Evolutionary conservation across 2,113 vertebrate species (phyloP).

Genomic region (Dipodomys spectabilis): DNA sequence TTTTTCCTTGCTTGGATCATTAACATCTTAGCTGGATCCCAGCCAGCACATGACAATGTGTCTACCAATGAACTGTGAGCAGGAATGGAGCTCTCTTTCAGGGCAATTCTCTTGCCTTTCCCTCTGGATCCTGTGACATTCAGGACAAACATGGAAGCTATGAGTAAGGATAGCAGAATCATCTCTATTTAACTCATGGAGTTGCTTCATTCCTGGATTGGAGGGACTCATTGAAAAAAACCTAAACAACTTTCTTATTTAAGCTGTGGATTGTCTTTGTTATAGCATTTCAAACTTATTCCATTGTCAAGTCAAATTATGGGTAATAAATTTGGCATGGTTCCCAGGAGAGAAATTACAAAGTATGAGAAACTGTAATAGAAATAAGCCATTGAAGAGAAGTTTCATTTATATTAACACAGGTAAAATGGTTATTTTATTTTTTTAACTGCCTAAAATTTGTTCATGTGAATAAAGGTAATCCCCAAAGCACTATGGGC

Average conservation of each 20-base stretch:
- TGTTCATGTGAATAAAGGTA: not conserved
- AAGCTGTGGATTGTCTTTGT: not conserved
- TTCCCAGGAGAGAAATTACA: not conserved
- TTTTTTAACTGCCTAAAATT: not conserved
- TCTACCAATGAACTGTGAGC: not conserved
- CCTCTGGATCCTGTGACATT: not conserved
- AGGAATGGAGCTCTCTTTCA: not conserved
- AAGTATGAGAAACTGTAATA: not conserved
- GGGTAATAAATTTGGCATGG: not conserved
- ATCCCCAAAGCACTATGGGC: not conserved
- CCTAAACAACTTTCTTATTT: not conserved
- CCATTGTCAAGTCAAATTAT: not conserved
- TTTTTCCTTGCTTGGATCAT: not conserved
- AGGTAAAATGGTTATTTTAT: not conserved
- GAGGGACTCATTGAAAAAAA: not conserved
- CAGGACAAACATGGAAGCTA: not conserved
- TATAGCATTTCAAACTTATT: not conserved
- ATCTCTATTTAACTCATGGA: not conserved
- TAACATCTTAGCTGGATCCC: not conserved
- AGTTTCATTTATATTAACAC: not conserved
- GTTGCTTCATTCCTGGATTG: not conserved
- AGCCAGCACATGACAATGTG: not conserved
- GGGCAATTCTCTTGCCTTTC: not conserved
- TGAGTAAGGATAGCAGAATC: not conserved
- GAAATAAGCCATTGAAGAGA: not conserved